Evolutionary conservation across 2,113 vertebrate genomes (phyloP).

Genomic region (Corydoras sp.): DNA sequence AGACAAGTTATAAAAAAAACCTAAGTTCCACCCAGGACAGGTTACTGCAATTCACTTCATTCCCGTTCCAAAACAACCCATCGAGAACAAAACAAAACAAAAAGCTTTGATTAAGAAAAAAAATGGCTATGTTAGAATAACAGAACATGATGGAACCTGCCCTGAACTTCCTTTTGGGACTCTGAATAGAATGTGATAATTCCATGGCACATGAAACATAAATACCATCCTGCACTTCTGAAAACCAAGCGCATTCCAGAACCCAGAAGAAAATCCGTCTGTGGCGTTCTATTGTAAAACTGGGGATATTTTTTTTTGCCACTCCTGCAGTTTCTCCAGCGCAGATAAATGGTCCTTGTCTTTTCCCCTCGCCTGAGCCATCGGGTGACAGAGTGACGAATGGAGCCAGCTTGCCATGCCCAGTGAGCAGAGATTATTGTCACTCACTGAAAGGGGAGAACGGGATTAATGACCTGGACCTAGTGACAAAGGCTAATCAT

Average conservation of each 20-base stretch:
- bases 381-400: constrained; percentile 57
- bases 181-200: no score
- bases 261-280: neutral
- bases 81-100: no score
- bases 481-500: constrained; percentile 58
- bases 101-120: no score
- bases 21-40: no score
- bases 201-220: no score
- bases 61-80: no score
- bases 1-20: no score
- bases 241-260: neutral
- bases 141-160: no score
- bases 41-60: no score
- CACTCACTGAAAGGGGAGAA: constrained; percentile 47
- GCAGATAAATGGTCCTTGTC: constrained; percentile 51
- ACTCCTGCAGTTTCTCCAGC: constrained; percentile 34
- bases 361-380: constrained; percentile 47
- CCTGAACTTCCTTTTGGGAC: no score
- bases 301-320: constrained; percentile 32
- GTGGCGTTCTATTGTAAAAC: constrained; percentile 7
- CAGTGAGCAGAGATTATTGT: constrained; percentile 60
- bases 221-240: neutral
- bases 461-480: constrained; percentile 55
- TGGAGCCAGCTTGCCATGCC: constrained; percentile 40
- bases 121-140: no score